A percentile compares a stretch with the other conserved stretches of the same genome.
These are phyloP conservation scores for Halesus radiatus DNA, from an alignment of 1,140 invertebrate genomes.

Conservation along the genomic window DNA sequence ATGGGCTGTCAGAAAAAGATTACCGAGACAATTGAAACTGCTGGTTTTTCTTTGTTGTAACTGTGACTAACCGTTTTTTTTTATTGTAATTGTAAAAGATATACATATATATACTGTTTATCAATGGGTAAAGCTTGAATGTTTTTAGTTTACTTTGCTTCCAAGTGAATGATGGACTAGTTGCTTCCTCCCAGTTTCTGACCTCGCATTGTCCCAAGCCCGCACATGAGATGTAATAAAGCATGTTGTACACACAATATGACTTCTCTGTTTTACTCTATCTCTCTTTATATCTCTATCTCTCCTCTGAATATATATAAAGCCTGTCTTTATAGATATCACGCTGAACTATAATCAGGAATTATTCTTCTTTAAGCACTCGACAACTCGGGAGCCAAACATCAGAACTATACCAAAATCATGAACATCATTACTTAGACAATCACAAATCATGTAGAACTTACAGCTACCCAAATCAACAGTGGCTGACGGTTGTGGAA, in stretches of 20 bases:
- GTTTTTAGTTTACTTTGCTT: neutral
- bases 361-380: slow-evolving; percentile 39
- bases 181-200: neutral
- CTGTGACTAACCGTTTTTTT: too few relatives aligned
- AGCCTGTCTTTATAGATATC: slow-evolving; percentile 40
- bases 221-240: slow-evolving; percentile 19
- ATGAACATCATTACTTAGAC: slow-evolving; percentile 4
- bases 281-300: slow-evolving; percentile 33
- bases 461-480: neutral
- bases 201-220: neutral
- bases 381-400: slow-evolving; percentile 35
- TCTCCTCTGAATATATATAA: slow-evolving; percentile 37
- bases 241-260: slow-evolving; percentile 49
- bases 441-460: neutral
- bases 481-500: neutral
- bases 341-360: slow-evolving; percentile 37
- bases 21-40: too few relatives aligned
- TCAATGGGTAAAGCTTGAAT: neutral
- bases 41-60: too few relatives aligned
- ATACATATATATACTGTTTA: slow-evolving; percentile 5
- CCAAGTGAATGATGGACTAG: neutral
- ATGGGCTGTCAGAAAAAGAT: neutral
- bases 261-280: slow-evolving; percentile 49
- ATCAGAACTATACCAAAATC: slow-evolving; percentile 7
- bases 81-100: neutral